Conservation (phyloP, 2,888 invertebrate genomes). For the Cabera pusaria region DNA sequence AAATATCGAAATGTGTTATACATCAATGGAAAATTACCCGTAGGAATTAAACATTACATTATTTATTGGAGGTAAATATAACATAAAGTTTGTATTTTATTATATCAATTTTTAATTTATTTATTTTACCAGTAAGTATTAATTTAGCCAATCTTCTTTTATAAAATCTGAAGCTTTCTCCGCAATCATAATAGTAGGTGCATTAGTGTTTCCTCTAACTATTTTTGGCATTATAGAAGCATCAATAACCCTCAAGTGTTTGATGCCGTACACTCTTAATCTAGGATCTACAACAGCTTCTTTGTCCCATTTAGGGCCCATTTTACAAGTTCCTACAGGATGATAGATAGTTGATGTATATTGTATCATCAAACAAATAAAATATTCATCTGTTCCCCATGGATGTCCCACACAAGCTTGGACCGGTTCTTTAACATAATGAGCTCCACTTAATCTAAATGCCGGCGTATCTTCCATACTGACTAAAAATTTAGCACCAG, state of each 20-base stretch:
- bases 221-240: constrained; percentile 86
- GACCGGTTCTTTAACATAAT: constrained; percentile 80
- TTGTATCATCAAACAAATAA: constrained; percentile 84
- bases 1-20: too few species aligned
- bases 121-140: too few species aligned
- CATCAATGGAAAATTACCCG: too few species aligned
- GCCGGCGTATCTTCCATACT: constrained; percentile 84
- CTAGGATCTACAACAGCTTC: constrained; percentile 86
- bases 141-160: constrained; percentile 79
- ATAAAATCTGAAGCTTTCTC: constrained; percentile 92
- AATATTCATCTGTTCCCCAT: constrained; percentile 86
- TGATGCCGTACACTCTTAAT: constrained; percentile 85
- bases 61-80: too few species aligned
- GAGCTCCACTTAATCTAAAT: constrained; percentile 82
- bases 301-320: constrained; percentile 85
- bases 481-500: constrained; percentile 83
- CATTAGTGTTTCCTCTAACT: constrained; percentile 90
- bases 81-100: too few species aligned
- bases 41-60: too few species aligned
- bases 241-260: constrained; percentile 86
- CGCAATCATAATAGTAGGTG: constrained; percentile 93
- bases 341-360: constrained; percentile 89
- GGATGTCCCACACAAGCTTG: constrained; percentile 79
- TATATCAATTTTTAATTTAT: too few species aligned
- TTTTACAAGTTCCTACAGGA: constrained; percentile 87